Conservation (phyloP, 1,140 invertebrate genomes). For the silkworm (Bombyx mori) region DNA sequence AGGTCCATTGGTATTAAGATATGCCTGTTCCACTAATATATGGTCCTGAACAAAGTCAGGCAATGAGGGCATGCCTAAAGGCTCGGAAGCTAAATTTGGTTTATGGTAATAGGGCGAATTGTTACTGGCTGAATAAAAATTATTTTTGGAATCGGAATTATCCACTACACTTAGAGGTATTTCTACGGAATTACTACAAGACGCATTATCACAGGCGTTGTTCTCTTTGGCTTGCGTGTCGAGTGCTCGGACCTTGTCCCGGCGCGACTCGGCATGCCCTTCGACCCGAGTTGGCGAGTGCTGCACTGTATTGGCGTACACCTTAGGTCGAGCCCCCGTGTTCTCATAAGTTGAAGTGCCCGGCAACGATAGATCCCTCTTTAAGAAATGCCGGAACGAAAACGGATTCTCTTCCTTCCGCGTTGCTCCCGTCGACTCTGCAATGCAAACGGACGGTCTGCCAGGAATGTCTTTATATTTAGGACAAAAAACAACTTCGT, state of each 20-base stretch:
- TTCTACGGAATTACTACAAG: constrained; percentile 62
- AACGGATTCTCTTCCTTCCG: constrained; percentile 81
- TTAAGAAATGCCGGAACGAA: constrained; percentile 86
- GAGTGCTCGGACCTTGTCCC: constrained; percentile 40
- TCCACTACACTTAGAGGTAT: constrained; percentile 61
- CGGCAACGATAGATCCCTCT: constrained; percentile 69
- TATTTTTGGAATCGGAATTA: constrained; percentile 59
- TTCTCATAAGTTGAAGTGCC: constrained; percentile 65
- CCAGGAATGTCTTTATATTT: constrained; percentile 49
- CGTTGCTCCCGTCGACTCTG: constrained; percentile 62
- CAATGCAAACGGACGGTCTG: constrained; percentile 35
- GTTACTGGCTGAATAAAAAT: constrained; percentile 49
- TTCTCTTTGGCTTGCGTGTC: constrained; percentile 62
- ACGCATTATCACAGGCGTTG: constrained; percentile 51
- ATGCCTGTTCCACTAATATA: constrained; percentile 74
- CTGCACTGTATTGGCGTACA: constrained; percentile 60
- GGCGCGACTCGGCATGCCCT: constrained; percentile 38
- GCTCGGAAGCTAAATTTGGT: constrained; percentile 56
- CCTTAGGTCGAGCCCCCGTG: constrained; percentile 66
- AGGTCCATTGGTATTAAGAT: constrained; percentile 65
- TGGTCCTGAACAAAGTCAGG: constrained; percentile 80
- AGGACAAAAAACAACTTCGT: constrained; percentile 60
- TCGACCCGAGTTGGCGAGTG: constrained; percentile 58
- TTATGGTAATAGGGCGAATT: constrained; percentile 53
- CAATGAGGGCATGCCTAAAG: constrained; percentile 68